These are phyloP conservation scores for Eulemur macaco DNA, from an alignment of 2,113 vertebrate genomes.

Conservation along the genomic window DNA sequence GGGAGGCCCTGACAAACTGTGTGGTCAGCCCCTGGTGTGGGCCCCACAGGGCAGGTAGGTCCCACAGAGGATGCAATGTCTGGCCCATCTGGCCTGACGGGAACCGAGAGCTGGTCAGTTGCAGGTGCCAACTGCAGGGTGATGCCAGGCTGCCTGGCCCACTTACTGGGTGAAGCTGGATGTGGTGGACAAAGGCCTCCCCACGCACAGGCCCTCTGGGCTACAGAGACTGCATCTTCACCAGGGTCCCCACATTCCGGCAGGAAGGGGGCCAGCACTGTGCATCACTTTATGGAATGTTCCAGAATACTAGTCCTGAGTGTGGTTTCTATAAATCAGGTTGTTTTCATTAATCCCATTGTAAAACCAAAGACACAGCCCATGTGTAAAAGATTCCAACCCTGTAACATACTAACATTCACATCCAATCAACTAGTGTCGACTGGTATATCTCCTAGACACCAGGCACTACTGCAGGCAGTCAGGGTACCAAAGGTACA, in stretches of 20 bases:
- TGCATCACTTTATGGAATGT: background rate
- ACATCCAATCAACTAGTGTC: background rate
- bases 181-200: background rate
- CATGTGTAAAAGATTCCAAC: background rate
- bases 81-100: too few species aligned
- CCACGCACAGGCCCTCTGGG: background rate
- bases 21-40: too few species aligned
- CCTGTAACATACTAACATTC: background rate
- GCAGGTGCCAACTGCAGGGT: background rate
- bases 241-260: background rate
- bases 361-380: background rate
- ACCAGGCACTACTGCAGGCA: background rate
- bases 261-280: background rate
- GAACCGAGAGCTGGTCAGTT: background rate
- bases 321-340: background rate
- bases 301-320: background rate
- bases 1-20: fast-evolving
- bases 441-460: too few species aligned
- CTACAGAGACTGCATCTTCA: background rate
- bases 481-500: background rate
- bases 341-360: background rate
- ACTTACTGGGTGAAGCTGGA: background rate
- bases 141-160: background rate
- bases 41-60: background rate
- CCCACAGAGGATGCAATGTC: background rate